phyloP scores from a whole-genome alignment of 2,797 vertebrate genomes.

The Anguilla anguilla region DNA sequence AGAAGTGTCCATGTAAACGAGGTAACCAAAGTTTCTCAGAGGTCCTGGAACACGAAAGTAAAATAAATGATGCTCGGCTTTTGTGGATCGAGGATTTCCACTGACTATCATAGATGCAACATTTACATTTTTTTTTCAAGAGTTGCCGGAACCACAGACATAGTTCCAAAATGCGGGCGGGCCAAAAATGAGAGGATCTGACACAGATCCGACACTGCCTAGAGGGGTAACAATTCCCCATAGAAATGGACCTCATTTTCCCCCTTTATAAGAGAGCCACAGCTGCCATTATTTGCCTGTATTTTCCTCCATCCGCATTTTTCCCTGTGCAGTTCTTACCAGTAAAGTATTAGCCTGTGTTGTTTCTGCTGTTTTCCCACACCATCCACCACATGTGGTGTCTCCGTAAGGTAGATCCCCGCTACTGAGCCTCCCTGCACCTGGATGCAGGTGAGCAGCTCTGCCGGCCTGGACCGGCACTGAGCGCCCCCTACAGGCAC shows the following conservation, averaged over 20 bases:
- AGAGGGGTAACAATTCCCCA: not conserved
- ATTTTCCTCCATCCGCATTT: not conserved
- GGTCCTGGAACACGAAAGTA: not conserved
- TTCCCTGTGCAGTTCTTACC: not conserved
- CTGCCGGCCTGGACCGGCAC: not conserved
- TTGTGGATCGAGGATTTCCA: not conserved
- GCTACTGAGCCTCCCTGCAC: not conserved
- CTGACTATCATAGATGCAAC: not conserved
- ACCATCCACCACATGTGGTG: not conserved
- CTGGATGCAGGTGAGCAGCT: not conserved
- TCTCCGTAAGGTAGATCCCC: not conserved
- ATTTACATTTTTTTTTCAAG: not conserved
- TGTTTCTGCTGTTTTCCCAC: not conserved
- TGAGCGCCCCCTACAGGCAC: not conserved
- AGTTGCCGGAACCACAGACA: not conserved
- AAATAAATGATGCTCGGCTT: not conserved
- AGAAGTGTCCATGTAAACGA: not conserved
- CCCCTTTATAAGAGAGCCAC: not conserved
- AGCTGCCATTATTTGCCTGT: not conserved
- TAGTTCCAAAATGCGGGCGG: not conserved
- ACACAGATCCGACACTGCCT: not conserved
- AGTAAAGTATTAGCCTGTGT: not conserved
- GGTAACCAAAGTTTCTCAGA: not conserved
- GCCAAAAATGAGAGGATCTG: not conserved
- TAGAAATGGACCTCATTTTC: slow-evolving; percentile 3